These are phyloP conservation scores for Lithophane socia DNA, from an alignment of 2,888 invertebrate genomes.

Conservation along the genomic window DNA sequence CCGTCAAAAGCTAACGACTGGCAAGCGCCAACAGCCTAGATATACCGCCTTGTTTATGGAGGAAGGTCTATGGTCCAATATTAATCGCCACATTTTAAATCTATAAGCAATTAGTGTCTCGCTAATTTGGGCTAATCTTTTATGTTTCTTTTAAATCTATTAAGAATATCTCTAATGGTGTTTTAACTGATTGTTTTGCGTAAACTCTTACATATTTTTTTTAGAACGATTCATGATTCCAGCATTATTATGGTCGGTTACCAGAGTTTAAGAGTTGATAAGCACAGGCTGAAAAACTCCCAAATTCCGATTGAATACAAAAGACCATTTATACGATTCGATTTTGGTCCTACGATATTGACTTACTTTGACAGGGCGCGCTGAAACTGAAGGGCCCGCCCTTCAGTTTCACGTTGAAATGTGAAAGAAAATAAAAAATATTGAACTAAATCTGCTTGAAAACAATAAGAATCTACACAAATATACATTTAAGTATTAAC, in stretches of 20 bases:
- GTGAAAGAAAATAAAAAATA: neutral
- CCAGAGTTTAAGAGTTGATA: too few relatives aligned
- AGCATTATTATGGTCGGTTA: neutral
- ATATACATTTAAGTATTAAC: neutral
- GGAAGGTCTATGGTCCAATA: constrained; percentile 58
- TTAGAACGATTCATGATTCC: neutral
- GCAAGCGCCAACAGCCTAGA: constrained; percentile 73
- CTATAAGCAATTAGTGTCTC: constrained; percentile 50
- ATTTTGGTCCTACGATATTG: neutral
- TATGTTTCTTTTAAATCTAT: constrained; percentile 42
- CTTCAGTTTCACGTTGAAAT: neutral
- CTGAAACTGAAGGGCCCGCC: too few relatives aligned
- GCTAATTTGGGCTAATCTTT: constrained; percentile 54
- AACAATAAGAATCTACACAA: neutral
- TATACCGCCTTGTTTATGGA: constrained; percentile 58
- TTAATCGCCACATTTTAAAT: constrained; percentile 58
- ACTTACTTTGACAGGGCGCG: neutral
- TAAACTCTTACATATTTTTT: neutral
- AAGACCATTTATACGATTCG: neutral
- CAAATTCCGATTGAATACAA: neutral
- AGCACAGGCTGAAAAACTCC: neutral
- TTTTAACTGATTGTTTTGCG: constrained; percentile 18
- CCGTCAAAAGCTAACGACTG: constrained; percentile 77
- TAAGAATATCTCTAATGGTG: constrained; percentile 11
- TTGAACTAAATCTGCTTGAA: neutral